Conservation (phyloP, 2,888 invertebrate species). For the Agrochola macilenta region DNA sequence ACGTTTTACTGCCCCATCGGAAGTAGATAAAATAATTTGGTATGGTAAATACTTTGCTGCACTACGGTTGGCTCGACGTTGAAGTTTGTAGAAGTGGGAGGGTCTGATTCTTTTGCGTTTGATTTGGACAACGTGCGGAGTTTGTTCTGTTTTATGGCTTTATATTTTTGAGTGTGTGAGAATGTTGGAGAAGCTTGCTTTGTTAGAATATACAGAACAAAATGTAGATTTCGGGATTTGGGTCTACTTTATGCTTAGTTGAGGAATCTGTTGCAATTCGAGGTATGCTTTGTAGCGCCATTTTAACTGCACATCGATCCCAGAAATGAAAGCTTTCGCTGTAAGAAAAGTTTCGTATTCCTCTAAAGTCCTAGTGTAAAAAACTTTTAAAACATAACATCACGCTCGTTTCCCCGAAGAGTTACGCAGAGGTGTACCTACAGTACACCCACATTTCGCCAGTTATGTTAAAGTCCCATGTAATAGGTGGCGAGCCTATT, state of each 20-base stretch:
- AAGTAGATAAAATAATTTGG: conserved; percentile 74
- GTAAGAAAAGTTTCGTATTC: background rate
- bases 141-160: conserved; percentile 15
- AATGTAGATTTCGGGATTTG: background rate
- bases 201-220: conserved; percentile 10
- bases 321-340: too few relatives aligned
- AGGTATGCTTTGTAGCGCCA: too few relatives aligned
- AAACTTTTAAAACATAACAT: too few relatives aligned
- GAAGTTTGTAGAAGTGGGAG: conserved; percentile 37
- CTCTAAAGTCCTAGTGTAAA: background rate
- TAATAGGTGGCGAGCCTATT: too few relatives aligned
- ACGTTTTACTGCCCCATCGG: conserved; percentile 79
- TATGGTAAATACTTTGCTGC: conserved; percentile 68
- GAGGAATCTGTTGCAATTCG: too few relatives aligned
- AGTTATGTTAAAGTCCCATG: too few relatives aligned
- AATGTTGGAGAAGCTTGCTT: background rate
- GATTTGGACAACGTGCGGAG: conserved; percentile 29
- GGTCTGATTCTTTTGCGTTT: conserved; percentile 37
- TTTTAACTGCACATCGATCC: background rate
- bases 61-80: conserved; percentile 30
- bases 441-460: too few relatives aligned
- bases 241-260: background rate
- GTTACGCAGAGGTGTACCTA: too few relatives aligned
- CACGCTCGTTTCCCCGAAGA: too few relatives aligned
- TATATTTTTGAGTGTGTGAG: conserved; percentile 2